Percentiles rank a stretch among this genome's conserved stretches.
Evolutionary conservation across 2,888 invertebrate species (phyloP).

Genomic region (Caenorhabditis afra): DNA sequence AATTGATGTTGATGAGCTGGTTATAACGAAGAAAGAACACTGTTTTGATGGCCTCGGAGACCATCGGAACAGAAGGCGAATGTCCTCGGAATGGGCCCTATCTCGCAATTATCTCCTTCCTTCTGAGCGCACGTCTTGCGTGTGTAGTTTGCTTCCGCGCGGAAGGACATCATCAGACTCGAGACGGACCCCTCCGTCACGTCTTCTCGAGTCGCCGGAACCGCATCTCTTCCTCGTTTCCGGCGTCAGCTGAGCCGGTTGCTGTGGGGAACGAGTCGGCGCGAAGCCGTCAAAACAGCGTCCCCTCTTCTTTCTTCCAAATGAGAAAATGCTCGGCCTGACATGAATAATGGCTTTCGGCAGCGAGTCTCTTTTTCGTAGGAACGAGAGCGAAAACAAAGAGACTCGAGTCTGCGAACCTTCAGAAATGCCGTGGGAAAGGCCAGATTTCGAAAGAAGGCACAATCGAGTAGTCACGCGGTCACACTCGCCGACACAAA

Average conservation of each 20-base stretch:
- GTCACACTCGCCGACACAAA: constrained; percentile 48
- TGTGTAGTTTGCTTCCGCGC: too few relatives aligned
- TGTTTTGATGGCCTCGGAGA: too few relatives aligned
- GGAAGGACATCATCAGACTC: too few relatives aligned
- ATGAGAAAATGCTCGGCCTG: constrained; percentile 41
- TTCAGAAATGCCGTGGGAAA: constrained; percentile 14
- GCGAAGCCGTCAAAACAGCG: not conserved
- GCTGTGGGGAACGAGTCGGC: constrained; percentile 40
- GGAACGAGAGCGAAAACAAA: not conserved
- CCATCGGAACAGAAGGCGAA: too few relatives aligned
- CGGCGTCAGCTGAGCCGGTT: constrained; percentile 22
- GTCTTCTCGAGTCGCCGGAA: too few relatives aligned
- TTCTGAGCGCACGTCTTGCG: too few relatives aligned
- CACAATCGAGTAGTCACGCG: constrained; percentile 25
- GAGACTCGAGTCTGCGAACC: not conserved
- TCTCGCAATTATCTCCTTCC: too few relatives aligned
- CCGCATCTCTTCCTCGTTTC: too few relatives aligned
- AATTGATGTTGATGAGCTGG: too few relatives aligned
- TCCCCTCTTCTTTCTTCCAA: constrained; percentile 2
- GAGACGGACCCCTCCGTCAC: too few relatives aligned
- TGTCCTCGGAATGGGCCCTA: too few relatives aligned
- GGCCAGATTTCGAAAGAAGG: constrained; percentile 38
- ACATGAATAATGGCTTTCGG: constrained; percentile 48
- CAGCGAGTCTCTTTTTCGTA: constrained; percentile 16
- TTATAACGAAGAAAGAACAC: too few relatives aligned